Percentiles rank a stretch among this genome's conserved stretches.
Conservation (phyloP, 2,797 vertebrate genomes). For the Crenuchus spilurus region DNA sequence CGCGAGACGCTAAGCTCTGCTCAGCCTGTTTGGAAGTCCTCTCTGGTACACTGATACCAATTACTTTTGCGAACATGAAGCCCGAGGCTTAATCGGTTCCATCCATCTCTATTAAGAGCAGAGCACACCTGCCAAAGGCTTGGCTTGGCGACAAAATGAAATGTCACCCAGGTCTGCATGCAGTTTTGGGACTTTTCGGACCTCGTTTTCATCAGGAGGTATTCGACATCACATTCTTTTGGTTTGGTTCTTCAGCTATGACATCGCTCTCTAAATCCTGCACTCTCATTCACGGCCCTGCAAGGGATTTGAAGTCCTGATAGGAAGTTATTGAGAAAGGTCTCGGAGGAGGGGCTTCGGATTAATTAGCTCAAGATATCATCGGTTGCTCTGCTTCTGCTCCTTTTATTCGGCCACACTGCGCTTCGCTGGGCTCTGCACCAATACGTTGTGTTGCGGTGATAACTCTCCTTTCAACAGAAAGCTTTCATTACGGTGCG, state of each 20-base stretch:
- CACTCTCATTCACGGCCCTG: constrained; percentile 18
- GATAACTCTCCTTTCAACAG: constrained; percentile 50
- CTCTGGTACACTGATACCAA: constrained; percentile 27
- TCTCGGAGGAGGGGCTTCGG: constrained; percentile 35
- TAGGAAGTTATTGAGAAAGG: constrained; percentile 23
- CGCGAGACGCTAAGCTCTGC: not conserved
- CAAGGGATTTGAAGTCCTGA: constrained; percentile 1
- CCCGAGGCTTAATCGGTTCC: constrained; percentile 44
- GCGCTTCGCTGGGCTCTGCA: constrained; percentile 30
- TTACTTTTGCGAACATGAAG: constrained; percentile 38
- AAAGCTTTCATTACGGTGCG: constrained; percentile 45
- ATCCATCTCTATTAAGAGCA: constrained; percentile 54
- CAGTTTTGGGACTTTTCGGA: constrained; percentile 13
- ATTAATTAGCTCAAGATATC: constrained; percentile 56
- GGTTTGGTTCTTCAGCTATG: constrained; percentile 2
- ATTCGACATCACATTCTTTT: too few relatives aligned
- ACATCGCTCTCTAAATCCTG: constrained; percentile 22
- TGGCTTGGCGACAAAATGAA: constrained; percentile 30
- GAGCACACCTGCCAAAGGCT: constrained; percentile 44
- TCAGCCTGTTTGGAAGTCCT: constrained; percentile 39
- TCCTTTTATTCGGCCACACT: constrained; percentile 30
- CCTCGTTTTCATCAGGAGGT: constrained; percentile 18
- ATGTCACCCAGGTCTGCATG: constrained; percentile 35
- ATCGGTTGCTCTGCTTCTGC: constrained; percentile 28
- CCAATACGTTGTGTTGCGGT: constrained; percentile 17